Evolutionary conservation across 2,113 vertebrate species (phyloP).

Genomic region (Rousettus leschenaultii): DNA sequence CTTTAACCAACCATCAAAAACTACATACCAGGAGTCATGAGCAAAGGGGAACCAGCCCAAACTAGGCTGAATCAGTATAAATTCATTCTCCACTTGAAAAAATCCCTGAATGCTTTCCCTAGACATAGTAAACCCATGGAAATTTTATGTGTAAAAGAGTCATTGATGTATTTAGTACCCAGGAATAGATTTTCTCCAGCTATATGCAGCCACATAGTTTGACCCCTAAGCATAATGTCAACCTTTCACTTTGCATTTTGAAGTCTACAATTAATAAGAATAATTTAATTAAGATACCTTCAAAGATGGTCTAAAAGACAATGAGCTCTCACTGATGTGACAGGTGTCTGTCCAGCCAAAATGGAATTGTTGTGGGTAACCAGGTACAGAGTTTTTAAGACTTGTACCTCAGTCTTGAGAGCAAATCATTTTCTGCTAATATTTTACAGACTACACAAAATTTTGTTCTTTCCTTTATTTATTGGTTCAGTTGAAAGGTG

Average conservation of each 20-base stretch:
- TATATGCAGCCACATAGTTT: neutral
- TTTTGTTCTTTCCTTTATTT: neutral
- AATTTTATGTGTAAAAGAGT: neutral
- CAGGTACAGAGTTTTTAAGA: neutral
- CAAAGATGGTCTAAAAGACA: neutral
- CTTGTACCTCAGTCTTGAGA: neutral
- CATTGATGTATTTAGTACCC: neutral
- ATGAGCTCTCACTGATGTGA: neutral
- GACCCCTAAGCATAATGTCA: neutral
- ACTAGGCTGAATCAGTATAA: neutral
- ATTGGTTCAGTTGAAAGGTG: neutral
- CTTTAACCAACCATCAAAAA: neutral
- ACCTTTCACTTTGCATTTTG: neutral
- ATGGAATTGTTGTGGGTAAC: neutral
- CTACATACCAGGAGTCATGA: neutral
- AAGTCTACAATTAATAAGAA: neutral
- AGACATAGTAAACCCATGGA: neutral
- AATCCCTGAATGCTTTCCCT: neutral
- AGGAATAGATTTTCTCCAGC: neutral
- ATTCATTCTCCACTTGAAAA: neutral
- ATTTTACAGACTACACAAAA: neutral
- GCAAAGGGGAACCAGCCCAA: neutral
- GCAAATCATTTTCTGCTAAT: neutral
- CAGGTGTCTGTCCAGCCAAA: neutral
- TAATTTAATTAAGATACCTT: neutral